Percentiles rank a stretch among this genome's conserved stretches.
Conservation (phyloP, 2,888 invertebrate species). For the Sinotaia quadrata region DNA sequence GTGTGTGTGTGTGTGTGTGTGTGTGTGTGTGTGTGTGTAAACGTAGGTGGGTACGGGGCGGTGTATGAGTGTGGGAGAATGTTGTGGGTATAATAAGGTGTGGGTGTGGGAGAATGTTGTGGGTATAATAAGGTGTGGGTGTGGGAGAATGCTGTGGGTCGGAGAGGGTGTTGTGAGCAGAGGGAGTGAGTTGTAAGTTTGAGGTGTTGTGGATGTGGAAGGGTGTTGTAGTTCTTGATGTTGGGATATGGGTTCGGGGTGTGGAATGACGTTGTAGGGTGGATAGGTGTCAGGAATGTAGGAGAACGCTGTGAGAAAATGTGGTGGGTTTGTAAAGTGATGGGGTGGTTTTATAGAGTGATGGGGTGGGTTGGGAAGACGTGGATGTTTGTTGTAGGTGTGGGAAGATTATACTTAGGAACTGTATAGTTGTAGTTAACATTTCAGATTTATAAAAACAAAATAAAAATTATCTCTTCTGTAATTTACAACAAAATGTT, state of each 20-base stretch:
- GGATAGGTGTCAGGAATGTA: background rate
- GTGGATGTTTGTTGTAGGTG: background rate
- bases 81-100: background rate
- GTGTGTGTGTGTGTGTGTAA: constrained; percentile 1
- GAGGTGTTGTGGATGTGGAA: too few species aligned
- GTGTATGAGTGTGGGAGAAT: background rate
- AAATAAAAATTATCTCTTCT: too few species aligned
- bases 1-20: background rate
- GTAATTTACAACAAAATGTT: too few species aligned
- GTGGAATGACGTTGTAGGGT: background rate
- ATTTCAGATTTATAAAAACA: too few species aligned
- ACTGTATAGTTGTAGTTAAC: too few species aligned
- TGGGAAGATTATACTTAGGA: too few species aligned
- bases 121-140: background rate
- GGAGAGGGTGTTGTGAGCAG: background rate
- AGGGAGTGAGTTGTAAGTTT: too few species aligned
- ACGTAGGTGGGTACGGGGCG: background rate
- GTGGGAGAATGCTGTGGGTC: background rate
- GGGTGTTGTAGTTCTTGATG: too few species aligned
- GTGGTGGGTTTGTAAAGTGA: background rate
- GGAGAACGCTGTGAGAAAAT: background rate
- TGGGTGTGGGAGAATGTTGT: background rate
- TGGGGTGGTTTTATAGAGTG: background rate
- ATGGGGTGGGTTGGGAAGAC: background rate
- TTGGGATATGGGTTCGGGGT: too few species aligned